Percentiles rank a stretch among this genome's conserved stretches.
phyloP scores from a whole-genome alignment of 2,797 vertebrate genomes.

The Lateolabrax maculatus region DNA sequence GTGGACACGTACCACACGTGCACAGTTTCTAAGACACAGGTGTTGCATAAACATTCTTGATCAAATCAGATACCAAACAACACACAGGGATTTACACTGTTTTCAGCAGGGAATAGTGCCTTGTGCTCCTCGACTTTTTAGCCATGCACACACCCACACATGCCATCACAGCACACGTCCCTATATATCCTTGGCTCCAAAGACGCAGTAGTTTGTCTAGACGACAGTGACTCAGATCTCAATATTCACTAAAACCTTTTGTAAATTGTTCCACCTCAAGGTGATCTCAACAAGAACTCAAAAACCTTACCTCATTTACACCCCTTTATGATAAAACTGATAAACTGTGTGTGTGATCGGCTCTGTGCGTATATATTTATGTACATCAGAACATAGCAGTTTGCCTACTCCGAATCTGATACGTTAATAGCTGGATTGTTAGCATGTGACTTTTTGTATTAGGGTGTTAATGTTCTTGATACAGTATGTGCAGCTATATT shows the following conservation, averaged over 20 bases:
- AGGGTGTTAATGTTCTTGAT: constrained; percentile 70
- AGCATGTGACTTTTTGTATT: constrained; percentile 76
- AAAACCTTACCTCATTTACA: constrained; percentile 80
- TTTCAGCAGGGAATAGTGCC: constrained; percentile 72
- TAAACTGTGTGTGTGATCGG: constrained; percentile 70
- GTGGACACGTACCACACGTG: constrained; percentile 35
- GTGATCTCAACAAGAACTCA: constrained; percentile 63
- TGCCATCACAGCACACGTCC: constrained; percentile 25
- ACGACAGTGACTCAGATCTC: constrained; percentile 49
- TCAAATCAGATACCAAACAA: constrained; percentile 66
- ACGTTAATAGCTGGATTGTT: constrained; percentile 78
- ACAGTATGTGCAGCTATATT: constrained; percentile 76
- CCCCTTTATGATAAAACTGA: constrained; percentile 67
- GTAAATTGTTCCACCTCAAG: constrained; percentile 59
- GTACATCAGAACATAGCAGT: constrained; percentile 79
- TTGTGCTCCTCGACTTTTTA: constrained; percentile 62
- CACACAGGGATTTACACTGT: constrained; percentile 57
- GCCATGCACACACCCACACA: constrained; percentile 59
- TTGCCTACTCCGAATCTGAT: constrained; percentile 76
- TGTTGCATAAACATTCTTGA: constrained; percentile 50
- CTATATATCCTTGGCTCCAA: constrained; percentile 55
- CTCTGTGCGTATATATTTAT: constrained; percentile 73
- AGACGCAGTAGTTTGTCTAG: constrained; percentile 59
- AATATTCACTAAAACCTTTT: constrained; percentile 54
- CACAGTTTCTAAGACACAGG: constrained; percentile 53